Evolutionary conservation across 2,888 invertebrate species (phyloP).

Genomic region (Frankliniella fusca): DNA sequence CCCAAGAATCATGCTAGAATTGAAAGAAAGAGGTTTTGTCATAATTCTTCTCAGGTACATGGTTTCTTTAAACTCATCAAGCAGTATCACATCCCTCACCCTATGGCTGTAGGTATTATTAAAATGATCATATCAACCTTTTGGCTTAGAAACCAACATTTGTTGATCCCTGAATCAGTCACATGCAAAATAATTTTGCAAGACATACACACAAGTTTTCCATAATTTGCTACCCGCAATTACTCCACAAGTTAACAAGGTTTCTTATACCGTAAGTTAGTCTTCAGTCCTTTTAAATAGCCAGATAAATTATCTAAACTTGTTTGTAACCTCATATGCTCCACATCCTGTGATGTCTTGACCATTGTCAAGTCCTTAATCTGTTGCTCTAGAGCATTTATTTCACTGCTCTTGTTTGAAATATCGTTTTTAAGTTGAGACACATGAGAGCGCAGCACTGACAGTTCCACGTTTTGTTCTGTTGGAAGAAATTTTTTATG

Average conservation of each 20-base stretch:
- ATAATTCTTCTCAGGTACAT: slow-evolving; percentile 20
- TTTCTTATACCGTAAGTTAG: slow-evolving; percentile 15
- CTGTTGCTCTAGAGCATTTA: not conserved
- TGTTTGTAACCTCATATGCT: not conserved
- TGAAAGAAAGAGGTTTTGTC: slow-evolving; percentile 7
- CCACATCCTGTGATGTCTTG: slow-evolving; percentile 6
- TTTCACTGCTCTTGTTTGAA: not conserved
- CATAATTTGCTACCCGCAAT: slow-evolving; percentile 5
- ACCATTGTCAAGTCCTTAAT: not conserved
- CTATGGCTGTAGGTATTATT: slow-evolving; percentile 20
- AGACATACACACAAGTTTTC: not conserved
- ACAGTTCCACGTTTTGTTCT: not conserved
- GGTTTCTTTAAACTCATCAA: slow-evolving; percentile 13
- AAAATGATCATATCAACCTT: slow-evolving; percentile 9
- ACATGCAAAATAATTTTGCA: slow-evolving; percentile 8
- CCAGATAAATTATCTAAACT: slow-evolving; percentile 4
- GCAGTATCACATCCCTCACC: slow-evolving; percentile 24
- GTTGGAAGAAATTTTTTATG: not conserved
- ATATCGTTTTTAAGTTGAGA: not conserved
- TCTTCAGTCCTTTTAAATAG: slow-evolving; percentile 16
- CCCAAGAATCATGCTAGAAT: slow-evolving; percentile 9
- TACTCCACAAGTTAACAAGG: not conserved
- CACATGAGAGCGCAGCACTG: not conserved
- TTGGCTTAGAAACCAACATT: slow-evolving; percentile 14
- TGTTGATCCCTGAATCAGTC: slow-evolving; percentile 26